These are phyloP conservation scores for Agrilus planipennis DNA, from an alignment of 1,140 invertebrate species.

Conservation along the genomic window DNA sequence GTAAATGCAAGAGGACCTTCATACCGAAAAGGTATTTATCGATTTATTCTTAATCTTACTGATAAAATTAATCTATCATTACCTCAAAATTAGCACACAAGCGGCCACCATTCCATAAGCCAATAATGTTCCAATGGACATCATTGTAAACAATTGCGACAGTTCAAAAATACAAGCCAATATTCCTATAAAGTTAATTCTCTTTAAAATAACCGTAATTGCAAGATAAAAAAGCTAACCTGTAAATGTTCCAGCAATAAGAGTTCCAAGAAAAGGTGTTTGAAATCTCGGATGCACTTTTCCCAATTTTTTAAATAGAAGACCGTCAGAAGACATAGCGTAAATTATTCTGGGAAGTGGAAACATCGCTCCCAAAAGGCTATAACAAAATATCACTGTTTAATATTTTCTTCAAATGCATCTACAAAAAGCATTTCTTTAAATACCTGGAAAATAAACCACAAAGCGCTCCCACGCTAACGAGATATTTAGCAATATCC, in stretches of 20 bases:
- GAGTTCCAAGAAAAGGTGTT: constrained; percentile 69
- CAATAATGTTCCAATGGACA: constrained; percentile 77
- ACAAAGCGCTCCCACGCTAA: constrained; percentile 60
- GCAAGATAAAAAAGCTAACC: constrained; percentile 35
- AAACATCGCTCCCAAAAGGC: constrained; percentile 76
- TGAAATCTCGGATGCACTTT: constrained; percentile 55
- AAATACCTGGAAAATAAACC: constrained; percentile 53
- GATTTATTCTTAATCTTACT: no score
- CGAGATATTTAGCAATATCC: constrained; percentile 57
- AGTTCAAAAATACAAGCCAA: constrained; percentile 69
- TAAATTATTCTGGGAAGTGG: constrained; percentile 75
- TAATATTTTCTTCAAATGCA: not conserved
- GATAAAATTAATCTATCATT: constrained; percentile 15
- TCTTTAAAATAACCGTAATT: not conserved
- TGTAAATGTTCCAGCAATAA: constrained; percentile 61
- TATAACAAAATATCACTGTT: constrained; percentile 31
- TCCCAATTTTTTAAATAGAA: constrained; percentile 64
- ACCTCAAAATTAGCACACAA: constrained; percentile 64
- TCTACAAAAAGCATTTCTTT: no score
- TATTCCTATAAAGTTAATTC: constrained; percentile 36
- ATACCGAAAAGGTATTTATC: no score
- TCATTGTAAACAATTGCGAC: constrained; percentile 68
- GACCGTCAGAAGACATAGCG: constrained; percentile 75
- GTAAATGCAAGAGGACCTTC: no score
- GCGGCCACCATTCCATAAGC: constrained; percentile 77